Evolutionary conservation across 2,113 vertebrate genomes (phyloP).

Genomic region (Oxyruncus cristatus): DNA sequence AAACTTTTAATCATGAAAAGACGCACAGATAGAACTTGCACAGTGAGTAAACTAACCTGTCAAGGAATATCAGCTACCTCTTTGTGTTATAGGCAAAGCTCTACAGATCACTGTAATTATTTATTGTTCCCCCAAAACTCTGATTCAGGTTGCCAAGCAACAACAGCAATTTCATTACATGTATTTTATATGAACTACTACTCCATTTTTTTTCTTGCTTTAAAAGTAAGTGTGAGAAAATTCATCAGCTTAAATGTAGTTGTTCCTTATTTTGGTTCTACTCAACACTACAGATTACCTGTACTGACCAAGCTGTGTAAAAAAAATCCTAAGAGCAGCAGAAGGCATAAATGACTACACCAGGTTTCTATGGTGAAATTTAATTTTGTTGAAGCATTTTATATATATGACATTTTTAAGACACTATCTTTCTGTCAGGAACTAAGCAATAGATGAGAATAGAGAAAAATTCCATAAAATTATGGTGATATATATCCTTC

Average conservation of each 20-base stretch:
- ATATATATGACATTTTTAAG: neutral
- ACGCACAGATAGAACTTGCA: rapidly evolving
- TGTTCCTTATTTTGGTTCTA: neutral
- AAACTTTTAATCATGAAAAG: neutral
- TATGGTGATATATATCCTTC: neutral
- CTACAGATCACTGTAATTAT: neutral
- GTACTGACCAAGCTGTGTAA: neutral
- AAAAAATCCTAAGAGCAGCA: neutral
- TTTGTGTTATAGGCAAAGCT: neutral
- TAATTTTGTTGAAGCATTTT: neutral
- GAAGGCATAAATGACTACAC: neutral
- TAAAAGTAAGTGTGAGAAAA: constrained; percentile 15
- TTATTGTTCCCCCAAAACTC: neutral
- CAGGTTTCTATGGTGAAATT: neutral
- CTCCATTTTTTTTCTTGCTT: neutral
- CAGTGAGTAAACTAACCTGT: neutral
- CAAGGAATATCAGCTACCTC: neutral
- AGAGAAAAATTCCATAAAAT: neutral
- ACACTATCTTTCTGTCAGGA: neutral
- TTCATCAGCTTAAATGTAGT: neutral
- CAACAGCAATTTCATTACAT: neutral
- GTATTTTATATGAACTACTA: neutral
- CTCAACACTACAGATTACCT: neutral
- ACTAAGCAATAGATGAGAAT: neutral
- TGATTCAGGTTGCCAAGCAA: constrained; percentile 5